A percentile compares a stretch with the other conserved stretches of the same genome.
These are phyloP conservation scores for Sylvietta virens DNA, from an alignment of 2,113 vertebrate species.

Conservation along the genomic window DNA sequence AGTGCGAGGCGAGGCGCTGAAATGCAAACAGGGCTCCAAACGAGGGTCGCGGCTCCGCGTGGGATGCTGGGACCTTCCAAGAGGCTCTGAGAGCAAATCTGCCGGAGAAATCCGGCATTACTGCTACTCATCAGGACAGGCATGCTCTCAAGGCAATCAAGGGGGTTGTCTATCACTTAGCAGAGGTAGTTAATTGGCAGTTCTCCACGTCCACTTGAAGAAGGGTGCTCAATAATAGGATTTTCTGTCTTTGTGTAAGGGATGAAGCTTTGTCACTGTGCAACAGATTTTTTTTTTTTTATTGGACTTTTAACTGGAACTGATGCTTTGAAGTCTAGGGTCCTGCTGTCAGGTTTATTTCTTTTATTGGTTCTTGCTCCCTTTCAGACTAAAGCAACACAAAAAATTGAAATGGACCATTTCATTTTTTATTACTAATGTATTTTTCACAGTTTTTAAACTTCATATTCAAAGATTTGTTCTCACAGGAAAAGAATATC, in stretches of 20 bases:
- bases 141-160: background rate
- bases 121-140: background rate
- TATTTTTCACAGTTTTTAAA: background rate
- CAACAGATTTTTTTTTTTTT: background rate
- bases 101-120: background rate
- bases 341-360: background rate
- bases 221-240: background rate
- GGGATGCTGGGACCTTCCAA: background rate
- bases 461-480: background rate
- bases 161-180: background rate
- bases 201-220: background rate
- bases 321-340: background rate
- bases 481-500: background rate
- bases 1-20: background rate
- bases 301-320: background rate
- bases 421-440: slow-evolving; percentile 3
- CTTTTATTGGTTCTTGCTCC: background rate
- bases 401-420: background rate
- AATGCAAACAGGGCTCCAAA: background rate
- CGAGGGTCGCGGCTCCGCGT: background rate
- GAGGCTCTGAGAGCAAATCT: background rate
- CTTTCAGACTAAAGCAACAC: background rate
- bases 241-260: background rate
- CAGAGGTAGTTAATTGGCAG: background rate
- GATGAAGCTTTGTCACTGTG: background rate